Percentiles rank a stretch among this genome's conserved stretches.
These are phyloP conservation scores for Lydus trimaculatus DNA, from an alignment of 2,888 invertebrate species.

Conservation along the genomic window DNA sequence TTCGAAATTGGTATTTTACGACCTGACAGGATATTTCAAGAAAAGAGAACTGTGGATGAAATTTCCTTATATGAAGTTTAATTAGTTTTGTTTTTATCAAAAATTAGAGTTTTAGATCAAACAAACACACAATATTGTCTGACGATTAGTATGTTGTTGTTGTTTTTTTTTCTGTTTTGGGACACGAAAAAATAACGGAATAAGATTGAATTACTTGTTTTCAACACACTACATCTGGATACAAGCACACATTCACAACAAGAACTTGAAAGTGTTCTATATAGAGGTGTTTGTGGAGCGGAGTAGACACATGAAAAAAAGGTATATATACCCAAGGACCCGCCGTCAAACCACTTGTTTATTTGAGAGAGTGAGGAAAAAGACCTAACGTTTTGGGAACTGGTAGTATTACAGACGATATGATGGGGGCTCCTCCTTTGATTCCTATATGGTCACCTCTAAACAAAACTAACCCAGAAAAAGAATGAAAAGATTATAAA, in stretches of 20 bases:
- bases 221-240: slow-evolving; percentile 6
- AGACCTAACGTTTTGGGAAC: slow-evolving; percentile 36
- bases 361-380: slow-evolving; percentile 19
- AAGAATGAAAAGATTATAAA: neutral
- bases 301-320: slow-evolving; percentile 15
- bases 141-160: too few relatives aligned
- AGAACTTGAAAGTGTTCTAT: slow-evolving; percentile 12
- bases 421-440: slow-evolving; percentile 4
- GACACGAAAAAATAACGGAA: neutral
- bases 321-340: slow-evolving; percentile 9
- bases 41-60: neutral
- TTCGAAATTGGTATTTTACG: neutral
- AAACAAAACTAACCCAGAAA: neutral
- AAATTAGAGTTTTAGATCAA: neutral
- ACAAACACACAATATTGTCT: neutral
- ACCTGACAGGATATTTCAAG: neutral
- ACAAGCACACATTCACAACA: neutral
- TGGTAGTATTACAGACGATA: slow-evolving; percentile 25
- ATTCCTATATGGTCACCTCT: slow-evolving; percentile 2
- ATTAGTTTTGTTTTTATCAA: neutral
- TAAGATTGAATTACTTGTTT: neutral
- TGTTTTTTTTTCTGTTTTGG: neutral
- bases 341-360: slow-evolving; percentile 39
- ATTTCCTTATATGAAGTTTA: neutral
- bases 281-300: slow-evolving; percentile 18